Evolutionary conservation across 2,113 vertebrate species (phyloP).

Genomic region (Rhynchomys soricoides): DNA sequence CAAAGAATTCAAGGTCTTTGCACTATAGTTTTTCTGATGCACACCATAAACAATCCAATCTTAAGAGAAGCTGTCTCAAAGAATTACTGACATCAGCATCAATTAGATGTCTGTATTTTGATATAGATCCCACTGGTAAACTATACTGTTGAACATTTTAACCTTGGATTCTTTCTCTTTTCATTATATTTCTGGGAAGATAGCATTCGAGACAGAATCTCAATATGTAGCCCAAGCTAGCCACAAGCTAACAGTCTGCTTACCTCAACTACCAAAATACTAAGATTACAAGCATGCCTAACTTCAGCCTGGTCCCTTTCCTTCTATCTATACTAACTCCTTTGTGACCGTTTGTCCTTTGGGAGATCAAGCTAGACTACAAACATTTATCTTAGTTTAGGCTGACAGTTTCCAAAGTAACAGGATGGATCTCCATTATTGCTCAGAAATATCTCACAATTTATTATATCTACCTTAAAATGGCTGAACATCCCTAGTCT

Average conservation of each 20-base stretch:
- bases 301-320: background rate
- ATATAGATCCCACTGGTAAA: background rate
- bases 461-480: background rate
- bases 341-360: background rate
- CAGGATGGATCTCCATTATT: background rate
- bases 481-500: background rate
- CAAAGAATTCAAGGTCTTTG: background rate
- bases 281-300: background rate
- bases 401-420: constrained; percentile 1
- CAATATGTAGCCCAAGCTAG: background rate
- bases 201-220: background rate
- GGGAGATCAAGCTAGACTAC: background rate
- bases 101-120: background rate
- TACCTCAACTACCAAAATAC: background rate
- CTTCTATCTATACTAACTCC: background rate
- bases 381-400: background rate
- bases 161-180: background rate
- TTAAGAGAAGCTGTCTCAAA: background rate
- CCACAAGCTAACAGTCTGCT: too few relatives aligned
- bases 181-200: background rate
- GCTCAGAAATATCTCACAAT: background rate
- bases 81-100: background rate
- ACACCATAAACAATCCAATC: background rate
- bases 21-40: background rate
- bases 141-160: background rate